These are phyloP conservation scores for Hozukius guyotensis DNA, from an alignment of 2,797 vertebrate species.

Conservation along the genomic window DNA sequence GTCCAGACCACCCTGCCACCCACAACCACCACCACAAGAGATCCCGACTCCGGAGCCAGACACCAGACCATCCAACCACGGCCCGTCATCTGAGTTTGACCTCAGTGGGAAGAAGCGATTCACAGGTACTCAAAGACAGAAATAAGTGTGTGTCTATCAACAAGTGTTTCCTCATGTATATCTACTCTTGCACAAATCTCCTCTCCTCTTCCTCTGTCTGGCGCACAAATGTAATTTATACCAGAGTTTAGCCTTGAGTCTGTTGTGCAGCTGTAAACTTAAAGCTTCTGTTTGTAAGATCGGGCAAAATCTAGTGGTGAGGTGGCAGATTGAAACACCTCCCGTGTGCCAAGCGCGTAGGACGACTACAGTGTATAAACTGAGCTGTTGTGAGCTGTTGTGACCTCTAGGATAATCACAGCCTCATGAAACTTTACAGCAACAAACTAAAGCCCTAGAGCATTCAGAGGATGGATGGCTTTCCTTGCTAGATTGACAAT, in stretches of 20 bases:
- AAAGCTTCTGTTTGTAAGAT: rapidly evolving
- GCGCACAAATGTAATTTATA: background rate
- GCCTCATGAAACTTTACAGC: no score
- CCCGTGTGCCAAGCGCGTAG: no score
- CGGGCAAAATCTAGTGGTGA: no score
- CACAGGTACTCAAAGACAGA: slow-evolving; percentile 82
- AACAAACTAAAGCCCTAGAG: no score
- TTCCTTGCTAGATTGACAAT: no score
- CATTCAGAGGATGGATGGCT: no score
- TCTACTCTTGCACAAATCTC: background rate
- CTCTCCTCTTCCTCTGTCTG: background rate
- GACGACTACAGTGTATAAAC: no score
- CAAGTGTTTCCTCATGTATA: background rate
- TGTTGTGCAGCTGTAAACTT: background rate
- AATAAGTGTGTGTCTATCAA: background rate
- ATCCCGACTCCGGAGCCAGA: slow-evolving; percentile 49
- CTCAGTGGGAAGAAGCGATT: slow-evolving; percentile 92
- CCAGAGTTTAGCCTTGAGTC: background rate
- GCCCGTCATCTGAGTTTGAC: slow-evolving; percentile 89
- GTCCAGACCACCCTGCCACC: slow-evolving; percentile 83
- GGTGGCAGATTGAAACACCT: rapidly evolving
- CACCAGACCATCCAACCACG: slow-evolving; percentile 69
- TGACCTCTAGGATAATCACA: no score
- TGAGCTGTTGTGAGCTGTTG: no score
- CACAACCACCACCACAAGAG: slow-evolving; percentile 39